Conservation (phyloP, 2,113 vertebrate species). For the Chloebia gouldiae region DNA sequence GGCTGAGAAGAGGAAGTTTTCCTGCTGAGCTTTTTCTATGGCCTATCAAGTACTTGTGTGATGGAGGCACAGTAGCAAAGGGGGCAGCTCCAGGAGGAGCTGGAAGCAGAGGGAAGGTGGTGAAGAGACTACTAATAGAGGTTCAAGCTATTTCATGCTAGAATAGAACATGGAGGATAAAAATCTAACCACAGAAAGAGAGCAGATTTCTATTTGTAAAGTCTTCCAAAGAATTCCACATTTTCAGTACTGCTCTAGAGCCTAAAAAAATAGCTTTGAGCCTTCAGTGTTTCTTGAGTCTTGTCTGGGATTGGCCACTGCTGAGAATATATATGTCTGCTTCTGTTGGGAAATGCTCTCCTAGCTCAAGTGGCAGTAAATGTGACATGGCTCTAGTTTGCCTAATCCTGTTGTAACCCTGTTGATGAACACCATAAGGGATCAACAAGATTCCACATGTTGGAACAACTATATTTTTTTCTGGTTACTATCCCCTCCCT, state of each 20-base stretch:
- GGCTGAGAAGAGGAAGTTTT: not conserved
- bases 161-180: not conserved
- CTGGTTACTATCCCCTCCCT: not conserved
- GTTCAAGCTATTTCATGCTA: not conserved
- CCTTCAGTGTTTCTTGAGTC: not conserved
- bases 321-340: not conserved
- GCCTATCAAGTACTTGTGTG: not conserved
- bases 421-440: not conserved
- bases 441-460: not conserved
- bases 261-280: not conserved
- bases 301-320: not conserved
- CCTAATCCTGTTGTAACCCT: not conserved
- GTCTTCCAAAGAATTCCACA: not conserved
- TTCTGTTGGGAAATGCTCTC: not conserved
- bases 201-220: not conserved
- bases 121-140: not conserved
- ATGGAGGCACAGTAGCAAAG: not conserved
- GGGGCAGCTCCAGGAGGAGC: not conserved
- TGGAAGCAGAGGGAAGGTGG: not conserved
- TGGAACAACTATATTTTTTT: not conserved
- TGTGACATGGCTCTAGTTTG: not conserved
- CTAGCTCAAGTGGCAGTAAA: not conserved
- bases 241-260: not conserved
- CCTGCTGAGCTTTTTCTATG: not conserved
- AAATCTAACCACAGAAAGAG: not conserved